Evolutionary conservation across 2,797 vertebrate genomes (phyloP).

Genomic region (Ciconia nigra): DNA sequence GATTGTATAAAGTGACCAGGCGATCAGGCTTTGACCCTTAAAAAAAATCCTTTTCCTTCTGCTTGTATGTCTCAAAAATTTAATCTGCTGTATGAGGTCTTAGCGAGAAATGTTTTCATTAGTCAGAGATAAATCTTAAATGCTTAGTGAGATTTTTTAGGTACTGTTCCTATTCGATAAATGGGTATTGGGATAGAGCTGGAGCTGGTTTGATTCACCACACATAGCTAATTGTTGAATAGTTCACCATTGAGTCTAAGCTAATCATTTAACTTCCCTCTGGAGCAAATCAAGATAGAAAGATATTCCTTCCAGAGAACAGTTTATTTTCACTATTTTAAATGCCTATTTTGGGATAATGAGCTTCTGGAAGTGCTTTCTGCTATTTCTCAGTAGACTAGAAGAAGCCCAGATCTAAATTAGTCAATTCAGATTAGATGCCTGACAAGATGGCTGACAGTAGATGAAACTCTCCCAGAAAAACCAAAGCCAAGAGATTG

Average conservation of each 20-base stretch:
- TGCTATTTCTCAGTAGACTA: neutral
- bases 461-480: neutral
- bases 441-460: neutral
- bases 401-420: neutral
- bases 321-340: neutral
- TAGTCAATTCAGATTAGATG: neutral
- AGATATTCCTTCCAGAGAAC: neutral
- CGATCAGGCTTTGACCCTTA: neutral
- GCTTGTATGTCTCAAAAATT: neutral
- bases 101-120: neutral
- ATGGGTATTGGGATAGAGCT: neutral
- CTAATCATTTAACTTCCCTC: neutral
- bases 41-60: neutral
- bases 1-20: neutral
- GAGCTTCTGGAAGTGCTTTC: neutral
- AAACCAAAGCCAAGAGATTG: neutral
- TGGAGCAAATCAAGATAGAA: neutral
- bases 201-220: neutral
- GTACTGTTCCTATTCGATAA: neutral
- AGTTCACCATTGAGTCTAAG: neutral
- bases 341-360: neutral
- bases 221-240: neutral
- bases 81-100: neutral
- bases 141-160: neutral
- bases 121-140: neutral